A percentile compares a stretch with the other conserved stretches of the same genome.
phyloP scores from a whole-genome alignment of 2,113 vertebrate species.

The Tragelaphus buxtoni region DNA sequence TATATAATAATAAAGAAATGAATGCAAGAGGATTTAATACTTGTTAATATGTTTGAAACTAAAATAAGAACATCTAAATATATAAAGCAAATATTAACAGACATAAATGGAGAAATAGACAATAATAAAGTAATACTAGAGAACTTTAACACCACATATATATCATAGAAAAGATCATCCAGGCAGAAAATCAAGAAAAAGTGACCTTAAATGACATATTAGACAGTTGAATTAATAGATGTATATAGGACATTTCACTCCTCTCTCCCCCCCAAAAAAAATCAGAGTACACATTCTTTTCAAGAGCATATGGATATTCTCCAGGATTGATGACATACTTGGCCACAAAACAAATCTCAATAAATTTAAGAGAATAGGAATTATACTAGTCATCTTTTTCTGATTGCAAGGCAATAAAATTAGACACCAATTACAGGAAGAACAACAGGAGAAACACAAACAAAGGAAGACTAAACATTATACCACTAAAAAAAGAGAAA shows the following conservation, averaged over 20 bases:
- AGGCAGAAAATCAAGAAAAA: background rate
- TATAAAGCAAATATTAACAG: background rate
- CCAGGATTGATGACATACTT: background rate
- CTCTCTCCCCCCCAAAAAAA: accelerated
- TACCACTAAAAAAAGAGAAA: background rate
- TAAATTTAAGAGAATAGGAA: background rate
- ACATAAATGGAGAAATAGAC: background rate
- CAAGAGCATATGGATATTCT: background rate
- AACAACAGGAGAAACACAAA: background rate
- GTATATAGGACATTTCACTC: background rate
- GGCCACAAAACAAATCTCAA: background rate
- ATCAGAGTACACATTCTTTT: background rate
- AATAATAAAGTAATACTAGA: background rate
- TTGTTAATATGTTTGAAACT: background rate
- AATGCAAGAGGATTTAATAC: background rate
- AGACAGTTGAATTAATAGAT: background rate
- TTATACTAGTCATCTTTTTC: background rate
- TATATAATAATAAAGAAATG: background rate
- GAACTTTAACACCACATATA: background rate
- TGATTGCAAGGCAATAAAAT: background rate
- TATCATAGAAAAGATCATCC: background rate
- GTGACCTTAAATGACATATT: background rate
- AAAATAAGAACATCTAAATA: background rate
- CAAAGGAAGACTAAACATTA: background rate
- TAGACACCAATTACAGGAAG: background rate